Percentiles rank a stretch among this genome's conserved stretches.
Conservation (phyloP, 2,888 invertebrate genomes). For the Matsumyia berberina region DNA sequence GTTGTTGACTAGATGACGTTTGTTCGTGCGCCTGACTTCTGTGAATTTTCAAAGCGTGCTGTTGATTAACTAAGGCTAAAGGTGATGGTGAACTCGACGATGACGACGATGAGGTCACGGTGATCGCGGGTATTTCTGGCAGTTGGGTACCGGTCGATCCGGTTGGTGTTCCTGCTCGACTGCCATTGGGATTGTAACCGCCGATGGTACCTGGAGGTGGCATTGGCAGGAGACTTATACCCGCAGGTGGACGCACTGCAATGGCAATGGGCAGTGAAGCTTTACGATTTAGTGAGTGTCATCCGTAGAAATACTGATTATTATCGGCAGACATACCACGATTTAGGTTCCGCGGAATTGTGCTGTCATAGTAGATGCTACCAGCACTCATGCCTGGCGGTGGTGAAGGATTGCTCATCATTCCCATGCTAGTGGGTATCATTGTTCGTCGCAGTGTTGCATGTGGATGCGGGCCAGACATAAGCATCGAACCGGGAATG, state of each 20-base stretch:
- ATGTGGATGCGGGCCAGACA: slow-evolving; percentile 82
- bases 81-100: slow-evolving; percentile 77
- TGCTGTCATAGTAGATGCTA: slow-evolving; percentile 82
- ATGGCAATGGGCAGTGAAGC: slow-evolving; percentile 81
- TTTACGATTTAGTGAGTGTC: slow-evolving; percentile 83
- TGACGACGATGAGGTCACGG: slow-evolving; percentile 80
- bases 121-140: slow-evolving; percentile 81
- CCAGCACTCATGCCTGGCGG: slow-evolving; percentile 71
- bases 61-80: slow-evolving; percentile 77
- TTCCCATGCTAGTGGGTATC: slow-evolving; percentile 82
- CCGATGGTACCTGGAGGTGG: slow-evolving; percentile 80
- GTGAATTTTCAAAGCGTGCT: slow-evolving; percentile 78
- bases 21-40: slow-evolving; percentile 67
- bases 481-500: slow-evolving; percentile 81
- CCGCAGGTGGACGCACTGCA: slow-evolving; percentile 80
- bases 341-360: slow-evolving; percentile 81
- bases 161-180: slow-evolving; percentile 79
- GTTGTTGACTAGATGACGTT: slow-evolving; percentile 61
- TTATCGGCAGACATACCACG: slow-evolving; percentile 81
- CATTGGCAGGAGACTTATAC: slow-evolving; percentile 81
- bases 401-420: slow-evolving; percentile 78
- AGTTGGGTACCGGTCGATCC: slow-evolving; percentile 76
- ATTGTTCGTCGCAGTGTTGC: slow-evolving; percentile 82
- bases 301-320: slow-evolving; percentile 83
- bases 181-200: slow-evolving; percentile 74